A percentile compares a stretch with the other conserved stretches of the same genome.
Evolutionary conservation across 2,797 vertebrate species (phyloP).

Genomic region (Trachurus trachurus): DNA sequence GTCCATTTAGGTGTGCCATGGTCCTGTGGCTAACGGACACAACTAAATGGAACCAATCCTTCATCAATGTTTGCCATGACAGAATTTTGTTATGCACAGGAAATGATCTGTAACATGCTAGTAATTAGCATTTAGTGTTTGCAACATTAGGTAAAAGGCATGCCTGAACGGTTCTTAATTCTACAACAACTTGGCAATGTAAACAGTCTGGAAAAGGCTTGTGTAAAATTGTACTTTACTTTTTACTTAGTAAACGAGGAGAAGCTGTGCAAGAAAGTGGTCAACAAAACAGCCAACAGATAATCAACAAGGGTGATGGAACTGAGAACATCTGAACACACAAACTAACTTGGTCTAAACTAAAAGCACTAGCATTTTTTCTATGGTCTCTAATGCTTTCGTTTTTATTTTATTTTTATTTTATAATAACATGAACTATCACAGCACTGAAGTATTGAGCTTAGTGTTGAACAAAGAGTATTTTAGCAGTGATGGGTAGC

Average conservation of each 20-base stretch:
- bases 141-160: neutral
- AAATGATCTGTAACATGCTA: conserved; percentile 11
- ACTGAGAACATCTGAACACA: conserved; percentile 1
- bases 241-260: conserved; percentile 52
- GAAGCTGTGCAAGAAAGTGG: conserved; percentile 50
- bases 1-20: neutral
- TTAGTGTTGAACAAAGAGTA: too few relatives aligned
- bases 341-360: neutral
- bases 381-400: too few relatives aligned
- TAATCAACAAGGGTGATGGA: neutral
- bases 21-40: neutral
- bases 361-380: neutral
- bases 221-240: conserved; percentile 30
- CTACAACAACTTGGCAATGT: conserved; percentile 18
- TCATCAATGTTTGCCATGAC: neutral
- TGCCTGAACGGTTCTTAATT: conserved; percentile 10
- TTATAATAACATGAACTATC: too few relatives aligned
- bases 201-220: conserved; percentile 31
- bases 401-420: neutral
- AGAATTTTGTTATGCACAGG: neutral
- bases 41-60: neutral
- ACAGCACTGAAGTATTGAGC: too few relatives aligned
- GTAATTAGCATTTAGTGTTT: conserved; percentile 15
- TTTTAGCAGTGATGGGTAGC: too few relatives aligned
- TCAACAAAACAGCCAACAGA: conserved; percentile 35